Base-by-base conservation (phyloP, 2,113 vertebrate species). In the Mystacornis crossleyi region DNA sequence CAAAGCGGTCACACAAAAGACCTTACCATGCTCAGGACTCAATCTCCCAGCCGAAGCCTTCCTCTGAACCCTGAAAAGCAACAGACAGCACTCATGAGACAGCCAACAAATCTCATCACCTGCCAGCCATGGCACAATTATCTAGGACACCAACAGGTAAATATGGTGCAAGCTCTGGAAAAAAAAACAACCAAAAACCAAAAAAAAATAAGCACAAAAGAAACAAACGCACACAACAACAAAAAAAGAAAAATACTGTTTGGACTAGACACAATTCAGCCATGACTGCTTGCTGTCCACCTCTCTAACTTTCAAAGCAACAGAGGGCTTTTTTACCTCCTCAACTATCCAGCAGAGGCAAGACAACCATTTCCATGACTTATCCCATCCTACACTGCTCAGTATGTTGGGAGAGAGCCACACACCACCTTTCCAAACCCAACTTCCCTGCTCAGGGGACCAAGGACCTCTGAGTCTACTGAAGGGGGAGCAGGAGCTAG, bases 1-100 rank as follows among this genome's bases (percentile, higher is more conserved):
- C 81, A 66, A 66, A 77, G 62, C 5, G 88, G 82, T 72, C 67
- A 54, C 42, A 80, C 3, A 5, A 92, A 42, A 69, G 38, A 70
- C 17, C 96, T 98, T 97, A 98, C 98, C 98, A 14, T 98, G 94
- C 67, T 90, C 97, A 29, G 97, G 97, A 82, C 91, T 97, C 93
- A 95, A 64, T 66, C 95, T 95, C 47, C 94, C 95, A 89, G 92
- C 70, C 0, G 58, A 92, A 64, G 97, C 89, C 86, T 98, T 98
- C 90, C 97, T 98, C 73, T 43, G 95, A 91, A 96, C 93, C 91
- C 98, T 98, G 94, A 31, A 97, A 98, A 66, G 94, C 34, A 88
- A 96, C 6, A 97, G 23, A 78, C 10, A 97, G 62, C 14, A 26
- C 24, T 95, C 38, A 43, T 79, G 53, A 97, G 64, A 50, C 2